Evolutionary conservation across 2,888 invertebrate species (phyloP), one percentile per base, ranked within the genome.

Genomic region (Drosophila histrio): DNA sequence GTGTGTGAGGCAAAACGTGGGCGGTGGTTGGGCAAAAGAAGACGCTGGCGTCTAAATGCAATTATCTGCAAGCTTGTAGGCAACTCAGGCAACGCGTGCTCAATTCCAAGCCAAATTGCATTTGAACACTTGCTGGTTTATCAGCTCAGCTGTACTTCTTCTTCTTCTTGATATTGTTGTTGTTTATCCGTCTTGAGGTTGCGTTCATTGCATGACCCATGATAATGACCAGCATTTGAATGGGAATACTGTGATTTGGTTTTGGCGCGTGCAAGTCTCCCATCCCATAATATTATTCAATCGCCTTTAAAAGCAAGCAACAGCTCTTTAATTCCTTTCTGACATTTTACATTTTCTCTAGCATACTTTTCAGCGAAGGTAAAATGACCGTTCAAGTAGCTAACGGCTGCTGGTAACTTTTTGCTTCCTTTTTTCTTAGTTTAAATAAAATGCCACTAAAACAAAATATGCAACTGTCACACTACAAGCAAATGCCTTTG

Each of bases 51-150:
- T 64, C 61, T 58, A 84, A 83, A 86, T 83, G 83, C 83, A 84
- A 87, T 84, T 84, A 84, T 85, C 79, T 74, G 69, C 74, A 64
- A 71, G 66, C 68, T 63, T 61, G 68, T 69, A 75, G 61, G 62
- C 63, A 47, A 56, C 58, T 65, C 68, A 43, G n/a, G n/a, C 49
- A 60, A 62, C 53, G 57, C 62, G 66, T 65, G 56, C 72, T 72
- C 82, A 81, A 85, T 82, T 83, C 65, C 72, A 64, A 50, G 38
- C 54, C 30, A 84, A 77, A 84, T 84, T 77, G 87, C 81, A 86
- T 75, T 79, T 69, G 77, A 65, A 56, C 53, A 59, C 44, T 72
- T 28, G 52, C 65, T 65, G 53, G 52, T 39, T 65, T 70, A 72
- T 72, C 73, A 57, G 63, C 36, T 32, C 15, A 38, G 36, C 38